phyloP scores from a whole-genome alignment of 2,888 invertebrate species.

The Mimas tiliae region DNA sequence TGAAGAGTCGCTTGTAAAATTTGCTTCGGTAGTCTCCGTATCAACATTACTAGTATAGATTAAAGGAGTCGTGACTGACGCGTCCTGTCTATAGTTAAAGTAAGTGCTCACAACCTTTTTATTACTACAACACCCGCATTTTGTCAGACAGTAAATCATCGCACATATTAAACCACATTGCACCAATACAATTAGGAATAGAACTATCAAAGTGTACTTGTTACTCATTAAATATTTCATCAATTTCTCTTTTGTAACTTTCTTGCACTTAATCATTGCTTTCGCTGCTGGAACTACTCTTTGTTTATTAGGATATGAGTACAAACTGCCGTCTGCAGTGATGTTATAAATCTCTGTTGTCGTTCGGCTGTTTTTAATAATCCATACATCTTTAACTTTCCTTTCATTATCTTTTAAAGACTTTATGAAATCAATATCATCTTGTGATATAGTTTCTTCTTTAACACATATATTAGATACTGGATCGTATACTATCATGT shows the following conservation, averaged over 20 bases:
- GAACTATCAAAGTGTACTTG: conserved; percentile 48
- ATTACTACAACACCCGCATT: conserved; percentile 49
- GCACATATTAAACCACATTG: conserved; percentile 65
- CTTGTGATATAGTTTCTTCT: conserved; percentile 45
- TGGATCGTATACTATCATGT: conserved; percentile 56
- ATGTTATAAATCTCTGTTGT: neutral
- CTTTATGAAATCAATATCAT: conserved; percentile 61
- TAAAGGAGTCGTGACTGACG: conserved; percentile 70
- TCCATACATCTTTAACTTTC: conserved; percentile 54
- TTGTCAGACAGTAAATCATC: conserved; percentile 56
- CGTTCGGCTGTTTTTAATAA: conserved; percentile 46
- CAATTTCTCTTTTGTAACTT: neutral
- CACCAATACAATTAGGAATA: conserved; percentile 50
- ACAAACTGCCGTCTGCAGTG: neutral
- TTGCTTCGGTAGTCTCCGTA: conserved; percentile 66
- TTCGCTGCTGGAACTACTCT: neutral
- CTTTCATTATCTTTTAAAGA: conserved; percentile 42
- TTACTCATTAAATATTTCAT: conserved; percentile 40
- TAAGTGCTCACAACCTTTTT: conserved; percentile 58
- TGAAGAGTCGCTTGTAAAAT: conserved; percentile 63
- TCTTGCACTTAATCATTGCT: neutral
- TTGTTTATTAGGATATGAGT: neutral
- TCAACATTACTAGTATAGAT: conserved; percentile 67
- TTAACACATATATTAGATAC: conserved; percentile 56
- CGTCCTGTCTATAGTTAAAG: conserved; percentile 68